phyloP scores from a whole-genome alignment of 1,140 invertebrate species.

The Berghia stephanieae region DNA sequence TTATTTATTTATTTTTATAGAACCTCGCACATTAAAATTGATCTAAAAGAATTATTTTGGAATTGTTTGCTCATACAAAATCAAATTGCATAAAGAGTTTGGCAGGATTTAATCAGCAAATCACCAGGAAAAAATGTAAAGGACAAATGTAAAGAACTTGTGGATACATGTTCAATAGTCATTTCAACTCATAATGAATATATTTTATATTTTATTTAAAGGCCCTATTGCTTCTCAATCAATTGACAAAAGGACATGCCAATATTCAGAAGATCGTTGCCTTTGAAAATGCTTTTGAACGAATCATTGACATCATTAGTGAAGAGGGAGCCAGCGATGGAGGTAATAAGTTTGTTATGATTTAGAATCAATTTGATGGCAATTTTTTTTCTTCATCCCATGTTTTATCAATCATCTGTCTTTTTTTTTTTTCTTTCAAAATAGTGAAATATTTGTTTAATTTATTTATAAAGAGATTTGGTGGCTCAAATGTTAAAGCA shows the following conservation, averaged over 20 bases:
- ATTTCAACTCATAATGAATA: background rate
- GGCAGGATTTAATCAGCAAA: too few species aligned
- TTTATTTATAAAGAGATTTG: too few species aligned
- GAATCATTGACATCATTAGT: conserved; percentile 90
- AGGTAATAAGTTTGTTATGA: conserved; percentile 64
- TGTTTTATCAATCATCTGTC: background rate
- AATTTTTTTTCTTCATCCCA: too few species aligned
- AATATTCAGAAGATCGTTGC: conserved; percentile 99
- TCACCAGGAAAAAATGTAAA: too few species aligned
- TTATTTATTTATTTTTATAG: background rate
- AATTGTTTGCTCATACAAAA: too few species aligned
- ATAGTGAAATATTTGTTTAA: background rate
- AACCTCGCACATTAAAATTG: background rate
- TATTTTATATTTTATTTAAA: conserved; percentile 58
- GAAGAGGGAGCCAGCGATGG: conserved; percentile 93
- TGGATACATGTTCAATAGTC: background rate
- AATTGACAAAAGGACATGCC: conserved; percentile 93
- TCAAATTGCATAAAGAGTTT: too few species aligned
- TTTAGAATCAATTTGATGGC: background rate
- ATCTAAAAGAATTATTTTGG: too few species aligned
- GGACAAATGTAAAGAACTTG: background rate
- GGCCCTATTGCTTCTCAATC: conserved; percentile 89
- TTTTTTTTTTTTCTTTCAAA: too few species aligned
- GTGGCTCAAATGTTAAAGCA: too few species aligned
- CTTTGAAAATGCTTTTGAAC: conserved; percentile 98